Percentiles rank a stretch among this genome's conserved stretches.
These are phyloP conservation scores for Dasypus novemcinctus DNA, from an alignment of 2,113 vertebrate genomes.

Conservation along the genomic window DNA sequence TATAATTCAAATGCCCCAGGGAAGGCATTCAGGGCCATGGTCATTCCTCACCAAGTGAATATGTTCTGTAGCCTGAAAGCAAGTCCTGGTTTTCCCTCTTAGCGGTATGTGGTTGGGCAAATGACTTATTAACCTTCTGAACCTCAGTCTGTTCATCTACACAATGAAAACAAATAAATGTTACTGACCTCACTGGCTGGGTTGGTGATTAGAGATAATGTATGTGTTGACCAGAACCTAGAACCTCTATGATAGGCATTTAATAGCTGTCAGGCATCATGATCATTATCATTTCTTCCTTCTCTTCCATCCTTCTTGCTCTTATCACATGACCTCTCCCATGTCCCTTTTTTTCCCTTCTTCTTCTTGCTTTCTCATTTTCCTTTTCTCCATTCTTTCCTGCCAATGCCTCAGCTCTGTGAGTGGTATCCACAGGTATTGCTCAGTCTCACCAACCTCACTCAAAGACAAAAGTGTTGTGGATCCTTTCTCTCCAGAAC, in stretches of 20 bases:
- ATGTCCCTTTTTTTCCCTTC: not conserved
- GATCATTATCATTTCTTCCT: not conserved
- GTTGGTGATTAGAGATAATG: not conserved
- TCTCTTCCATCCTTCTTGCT: not conserved
- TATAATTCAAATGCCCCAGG: not conserved
- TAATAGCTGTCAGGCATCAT: not conserved
- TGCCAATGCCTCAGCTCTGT: not conserved
- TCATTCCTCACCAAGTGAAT: not conserved
- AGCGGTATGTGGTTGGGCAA: not conserved
- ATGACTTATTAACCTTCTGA: conserved; percentile 26
- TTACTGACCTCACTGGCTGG: not conserved
- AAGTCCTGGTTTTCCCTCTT: not conserved
- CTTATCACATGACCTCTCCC: not conserved
- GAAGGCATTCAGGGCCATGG: not conserved
- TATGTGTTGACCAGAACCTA: not conserved
- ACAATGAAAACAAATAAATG: not conserved
- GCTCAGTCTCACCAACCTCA: not conserved
- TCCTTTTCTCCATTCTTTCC: not conserved
- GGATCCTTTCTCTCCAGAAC: not conserved
- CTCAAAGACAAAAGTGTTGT: not conserved
- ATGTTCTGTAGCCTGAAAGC: not conserved
- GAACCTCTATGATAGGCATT: not conserved
- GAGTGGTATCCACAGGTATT: not conserved
- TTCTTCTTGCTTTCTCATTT: not conserved
- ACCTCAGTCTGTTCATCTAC: not conserved